A percentile compares a stretch with the other conserved stretches of the same genome.
These are phyloP conservation scores for Diplolepis rosae DNA, from an alignment of 2,888 invertebrate genomes.

Conservation along the genomic window DNA sequence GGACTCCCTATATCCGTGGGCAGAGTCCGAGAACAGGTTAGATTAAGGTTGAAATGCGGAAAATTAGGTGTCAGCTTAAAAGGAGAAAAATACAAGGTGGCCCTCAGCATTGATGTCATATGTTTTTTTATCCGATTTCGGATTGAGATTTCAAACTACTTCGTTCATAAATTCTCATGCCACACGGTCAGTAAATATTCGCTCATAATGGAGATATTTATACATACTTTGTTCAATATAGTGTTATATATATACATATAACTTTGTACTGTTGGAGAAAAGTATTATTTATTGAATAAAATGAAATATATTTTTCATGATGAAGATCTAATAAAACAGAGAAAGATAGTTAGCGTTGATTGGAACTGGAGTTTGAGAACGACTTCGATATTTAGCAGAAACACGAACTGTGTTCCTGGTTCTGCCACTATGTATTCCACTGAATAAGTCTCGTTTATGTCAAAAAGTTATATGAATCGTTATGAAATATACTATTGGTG, in stretches of 20 bases:
- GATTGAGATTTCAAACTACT: not conserved
- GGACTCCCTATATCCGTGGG: constrained; percentile 40
- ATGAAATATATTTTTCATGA: not conserved
- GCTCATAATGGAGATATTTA: too few relatives aligned
- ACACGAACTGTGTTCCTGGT: constrained; percentile 1
- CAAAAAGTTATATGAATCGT: constrained; percentile 23
- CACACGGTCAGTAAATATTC: not conserved
- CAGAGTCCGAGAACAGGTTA: constrained; percentile 52
- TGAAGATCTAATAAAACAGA: not conserved
- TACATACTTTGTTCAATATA: too few relatives aligned
- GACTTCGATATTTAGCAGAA: constrained; percentile 4
- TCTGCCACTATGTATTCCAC: constrained; percentile 8
- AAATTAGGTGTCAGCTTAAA: constrained; percentile 60
- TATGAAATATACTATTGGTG: constrained; percentile 22
- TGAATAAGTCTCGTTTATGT: constrained; percentile 16
- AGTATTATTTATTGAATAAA: too few relatives aligned
- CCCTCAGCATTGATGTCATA: constrained; percentile 55
- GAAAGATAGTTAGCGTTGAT: constrained; percentile 1
- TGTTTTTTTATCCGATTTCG: constrained; percentile 40
- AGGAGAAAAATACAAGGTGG: constrained; percentile 43
- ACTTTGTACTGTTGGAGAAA: too few relatives aligned
- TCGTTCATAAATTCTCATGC: not conserved
- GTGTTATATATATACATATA: too few relatives aligned
- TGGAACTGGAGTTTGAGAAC: not conserved
- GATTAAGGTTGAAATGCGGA: constrained; percentile 63